phyloP scores from a whole-genome alignment of 2,113 vertebrate genomes.

The Scomber scombrus region DNA sequence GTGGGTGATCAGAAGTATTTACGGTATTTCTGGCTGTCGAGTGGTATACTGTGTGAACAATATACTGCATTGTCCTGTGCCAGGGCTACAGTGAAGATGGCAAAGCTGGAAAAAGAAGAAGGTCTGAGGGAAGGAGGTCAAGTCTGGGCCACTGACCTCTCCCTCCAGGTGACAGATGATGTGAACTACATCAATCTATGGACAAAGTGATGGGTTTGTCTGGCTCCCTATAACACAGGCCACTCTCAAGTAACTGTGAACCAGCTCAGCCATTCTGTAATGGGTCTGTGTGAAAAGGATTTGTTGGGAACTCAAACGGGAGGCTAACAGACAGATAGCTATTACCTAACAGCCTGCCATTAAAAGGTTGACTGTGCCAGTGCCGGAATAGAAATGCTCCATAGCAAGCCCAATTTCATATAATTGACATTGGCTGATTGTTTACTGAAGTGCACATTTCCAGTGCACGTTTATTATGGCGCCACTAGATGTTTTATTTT shows the following conservation, averaged over 20 bases:
- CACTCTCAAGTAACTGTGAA: conserved; percentile 43
- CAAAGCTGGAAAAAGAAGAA: conserved; percentile 9
- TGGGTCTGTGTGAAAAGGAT: conserved; percentile 68
- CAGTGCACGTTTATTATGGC: conserved; percentile 78
- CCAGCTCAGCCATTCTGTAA: conserved; percentile 53
- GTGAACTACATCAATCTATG: conserved; percentile 19
- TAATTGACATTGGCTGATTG: conserved; percentile 83
- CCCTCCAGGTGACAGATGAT: not conserved
- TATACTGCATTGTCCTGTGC: conserved; percentile 7
- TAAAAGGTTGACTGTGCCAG: conserved; percentile 82
- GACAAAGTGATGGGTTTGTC: conserved; percentile 31
- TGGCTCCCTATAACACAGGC: conserved; percentile 5
- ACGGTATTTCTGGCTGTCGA: not conserved
- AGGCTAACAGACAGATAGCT: conserved; percentile 66
- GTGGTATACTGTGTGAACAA: conserved; percentile 11
- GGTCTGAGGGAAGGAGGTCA: not conserved
- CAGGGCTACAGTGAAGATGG: not conserved
- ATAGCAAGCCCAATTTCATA: conserved; percentile 78
- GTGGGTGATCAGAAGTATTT: not conserved
- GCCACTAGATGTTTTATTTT: conserved; percentile 79
- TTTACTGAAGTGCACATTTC: conserved; percentile 84
- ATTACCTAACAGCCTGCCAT: conserved; percentile 75
- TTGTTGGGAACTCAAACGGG: conserved; percentile 75
- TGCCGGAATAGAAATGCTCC: conserved; percentile 71
- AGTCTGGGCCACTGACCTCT: conserved; percentile 25